Evolutionary conservation across 2,113 vertebrate genomes (phyloP).

Genomic region (Trematomus loennbergii): DNA sequence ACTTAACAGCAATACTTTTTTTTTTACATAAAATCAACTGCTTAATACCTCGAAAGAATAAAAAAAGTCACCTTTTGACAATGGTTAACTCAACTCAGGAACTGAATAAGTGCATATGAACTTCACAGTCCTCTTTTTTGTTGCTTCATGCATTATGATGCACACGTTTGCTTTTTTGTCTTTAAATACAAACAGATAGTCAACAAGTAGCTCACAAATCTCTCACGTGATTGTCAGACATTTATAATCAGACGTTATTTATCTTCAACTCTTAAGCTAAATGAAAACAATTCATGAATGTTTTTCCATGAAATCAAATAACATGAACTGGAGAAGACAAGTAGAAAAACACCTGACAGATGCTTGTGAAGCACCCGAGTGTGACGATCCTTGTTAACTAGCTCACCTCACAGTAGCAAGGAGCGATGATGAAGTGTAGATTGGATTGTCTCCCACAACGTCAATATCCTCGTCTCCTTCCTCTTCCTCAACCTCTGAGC

Average conservation of each 20-base stretch:
- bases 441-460: constrained; percentile 45
- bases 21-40: constrained; percentile 29
- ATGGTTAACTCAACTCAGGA: neutral
- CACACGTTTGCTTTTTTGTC: neutral
- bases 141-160: neutral
- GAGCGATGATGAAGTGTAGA: neutral
- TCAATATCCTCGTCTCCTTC: constrained; percentile 58
- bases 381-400: neutral
- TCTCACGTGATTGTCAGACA: neutral
- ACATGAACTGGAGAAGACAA: neutral
- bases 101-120: neutral
- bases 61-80: neutral
- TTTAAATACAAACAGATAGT: neutral
- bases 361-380: neutral
- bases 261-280: neutral
- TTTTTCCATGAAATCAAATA: neutral
- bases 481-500: constrained; percentile 44
- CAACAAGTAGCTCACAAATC: neutral
- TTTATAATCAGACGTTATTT: neutral
- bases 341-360: neutral
- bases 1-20: constrained; percentile 5
- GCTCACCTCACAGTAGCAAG: constrained; percentile 16
- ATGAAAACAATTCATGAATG: constrained; percentile 1
- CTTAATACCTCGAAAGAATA: constrained; percentile 1
- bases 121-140: neutral